A percentile compares a stretch with the other conserved stretches of the same genome.
Conservation (phyloP, 1,140 invertebrate genomes). For the Epicauta chinensis region DNA sequence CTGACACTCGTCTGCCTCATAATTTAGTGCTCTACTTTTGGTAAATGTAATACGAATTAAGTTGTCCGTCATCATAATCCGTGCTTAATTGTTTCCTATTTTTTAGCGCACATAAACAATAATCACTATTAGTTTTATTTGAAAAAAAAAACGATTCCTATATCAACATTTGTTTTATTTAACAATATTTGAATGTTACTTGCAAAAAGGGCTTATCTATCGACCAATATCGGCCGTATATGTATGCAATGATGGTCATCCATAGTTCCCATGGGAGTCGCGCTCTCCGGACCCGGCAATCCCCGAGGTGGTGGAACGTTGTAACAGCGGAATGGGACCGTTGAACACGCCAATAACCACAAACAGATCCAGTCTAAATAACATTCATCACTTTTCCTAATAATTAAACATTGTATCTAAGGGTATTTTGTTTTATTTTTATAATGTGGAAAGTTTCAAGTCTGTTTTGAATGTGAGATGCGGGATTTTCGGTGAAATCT, state of each 20-base stretch:
- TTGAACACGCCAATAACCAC: conserved; percentile 13
- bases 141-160: too few relatives aligned
- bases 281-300: conserved; percentile 14
- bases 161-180: too few relatives aligned
- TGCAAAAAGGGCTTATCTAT: conserved; percentile 13
- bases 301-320: conserved; percentile 13
- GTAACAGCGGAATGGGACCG: conserved; percentile 12
- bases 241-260: conserved; percentile 25
- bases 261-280: conserved; percentile 18
- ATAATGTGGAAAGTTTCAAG: too few relatives aligned
- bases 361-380: too few relatives aligned
- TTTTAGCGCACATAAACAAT: too few relatives aligned
- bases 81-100: conserved; percentile 8
- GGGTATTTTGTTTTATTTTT: too few relatives aligned
- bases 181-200: conserved; percentile 11
- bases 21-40: conserved; percentile 3
- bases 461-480: too few relatives aligned
- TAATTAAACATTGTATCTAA: too few relatives aligned
- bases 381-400: too few relatives aligned
- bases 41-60: conserved; percentile 6
- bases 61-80: conserved; percentile 13
- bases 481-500: too few relatives aligned
- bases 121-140: too few relatives aligned
- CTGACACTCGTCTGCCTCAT: neutral
- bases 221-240: conserved; percentile 21